A percentile compares a stretch with the other conserved stretches of the same genome.
Evolutionary conservation across 2,888 invertebrate species (phyloP).

Genomic region (Polia nebulosa): DNA sequence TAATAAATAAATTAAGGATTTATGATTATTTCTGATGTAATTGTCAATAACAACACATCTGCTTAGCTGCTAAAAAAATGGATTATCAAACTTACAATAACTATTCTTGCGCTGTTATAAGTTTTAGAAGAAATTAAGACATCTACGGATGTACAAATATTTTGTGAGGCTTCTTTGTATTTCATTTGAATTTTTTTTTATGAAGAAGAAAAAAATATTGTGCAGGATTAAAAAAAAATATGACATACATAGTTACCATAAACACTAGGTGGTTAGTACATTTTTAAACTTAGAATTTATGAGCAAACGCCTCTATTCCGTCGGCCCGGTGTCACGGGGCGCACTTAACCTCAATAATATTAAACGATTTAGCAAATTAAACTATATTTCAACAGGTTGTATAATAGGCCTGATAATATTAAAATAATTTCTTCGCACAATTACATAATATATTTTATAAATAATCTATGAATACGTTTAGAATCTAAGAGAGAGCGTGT

Average conservation of each 20-base stretch:
- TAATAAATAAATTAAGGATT: conserved; percentile 9
- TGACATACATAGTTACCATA: conserved; percentile 32
- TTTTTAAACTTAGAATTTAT: conserved; percentile 46
- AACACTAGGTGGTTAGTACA: conserved; percentile 30
- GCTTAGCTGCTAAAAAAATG: conserved; percentile 6
- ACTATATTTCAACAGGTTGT: conserved; percentile 59
- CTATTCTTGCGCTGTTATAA: not conserved
- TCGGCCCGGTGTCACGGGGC: conserved; percentile 19
- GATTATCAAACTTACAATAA: not conserved
- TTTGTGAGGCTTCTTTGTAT: not conserved
- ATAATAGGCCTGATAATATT: conserved; percentile 64
- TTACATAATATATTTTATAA: conserved; percentile 31
- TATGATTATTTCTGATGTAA: not conserved
- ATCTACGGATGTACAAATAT: not conserved
- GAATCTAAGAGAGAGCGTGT: conserved; percentile 69
- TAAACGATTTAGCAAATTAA: conserved; percentile 59
- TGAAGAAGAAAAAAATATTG: conserved; percentile 21
- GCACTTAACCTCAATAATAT: conserved; percentile 45
- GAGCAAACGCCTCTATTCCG: conserved; percentile 49
- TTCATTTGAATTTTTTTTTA: not conserved
- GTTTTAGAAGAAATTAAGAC: not conserved
- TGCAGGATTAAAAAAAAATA: conserved; percentile 39
- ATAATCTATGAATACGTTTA: conserved; percentile 60
- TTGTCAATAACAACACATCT: not conserved
- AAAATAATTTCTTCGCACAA: conserved; percentile 57